Conservation (phyloP, 2,888 invertebrate genomes). For the Acanthosepion lycidas region DNA sequence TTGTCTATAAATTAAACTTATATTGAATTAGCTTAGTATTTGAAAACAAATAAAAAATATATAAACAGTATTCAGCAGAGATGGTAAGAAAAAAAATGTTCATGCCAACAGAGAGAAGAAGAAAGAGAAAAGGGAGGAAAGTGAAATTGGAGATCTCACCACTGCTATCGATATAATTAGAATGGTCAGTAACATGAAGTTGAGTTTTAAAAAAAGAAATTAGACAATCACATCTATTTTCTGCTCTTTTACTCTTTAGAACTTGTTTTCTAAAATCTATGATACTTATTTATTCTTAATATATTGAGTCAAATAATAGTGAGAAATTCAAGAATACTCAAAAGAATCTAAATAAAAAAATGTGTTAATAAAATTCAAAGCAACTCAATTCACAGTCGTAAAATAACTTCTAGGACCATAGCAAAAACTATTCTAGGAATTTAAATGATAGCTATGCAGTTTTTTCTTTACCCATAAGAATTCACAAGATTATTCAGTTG, state of each 20-base stretch:
- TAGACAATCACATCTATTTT: neutral
- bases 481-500: neutral
- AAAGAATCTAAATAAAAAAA: no score
- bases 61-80: neutral
- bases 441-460: neutral
- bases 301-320: no score
- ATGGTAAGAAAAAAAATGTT: neutral
- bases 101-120: neutral
- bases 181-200: neutral
- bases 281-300: no score
- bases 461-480: neutral
- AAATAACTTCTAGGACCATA: neutral
- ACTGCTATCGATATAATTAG: neutral
- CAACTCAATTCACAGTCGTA: neutral
- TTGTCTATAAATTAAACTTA: neutral
- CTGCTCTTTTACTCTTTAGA: neutral
- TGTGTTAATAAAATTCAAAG: no score
- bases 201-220: neutral
- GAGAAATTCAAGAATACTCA: no score
- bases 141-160: neutral
- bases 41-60: neutral
- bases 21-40: neutral
- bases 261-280: neutral
- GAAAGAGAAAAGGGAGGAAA: neutral
- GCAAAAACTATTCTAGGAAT: slow-evolving; percentile 2